Evolutionary conservation across 2,888 invertebrate genomes (phyloP).

Genomic region (Camptogramma bilineatum): DNA sequence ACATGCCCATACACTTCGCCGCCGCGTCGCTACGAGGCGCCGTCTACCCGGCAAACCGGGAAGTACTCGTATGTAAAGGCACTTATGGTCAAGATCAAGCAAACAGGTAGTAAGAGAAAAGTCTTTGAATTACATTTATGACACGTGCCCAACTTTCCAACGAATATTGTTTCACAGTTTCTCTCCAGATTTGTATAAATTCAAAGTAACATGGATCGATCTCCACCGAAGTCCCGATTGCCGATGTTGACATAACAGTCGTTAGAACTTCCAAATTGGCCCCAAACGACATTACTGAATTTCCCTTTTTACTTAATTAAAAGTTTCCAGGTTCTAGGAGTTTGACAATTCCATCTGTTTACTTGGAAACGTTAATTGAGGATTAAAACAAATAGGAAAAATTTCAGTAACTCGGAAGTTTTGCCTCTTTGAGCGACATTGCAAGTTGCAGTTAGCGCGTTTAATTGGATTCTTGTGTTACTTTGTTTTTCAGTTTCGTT

Average conservation of each 20-base stretch:
- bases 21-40: too few species aligned
- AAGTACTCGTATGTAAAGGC: too few species aligned
- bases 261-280: conserved; percentile 75
- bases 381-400: conserved; percentile 31
- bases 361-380: conserved; percentile 39
- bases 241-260: conserved; percentile 62
- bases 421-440: conserved; percentile 14
- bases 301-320: conserved; percentile 74
- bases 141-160: too few species aligned
- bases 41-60: too few species aligned
- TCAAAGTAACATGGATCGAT: conserved; percentile 12
- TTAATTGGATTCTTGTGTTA: conserved; percentile 20
- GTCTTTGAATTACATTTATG: too few species aligned
- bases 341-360: conserved; percentile 40
- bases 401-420: conserved; percentile 22
- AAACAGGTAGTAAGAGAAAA: too few species aligned
- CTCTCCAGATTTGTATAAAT: conserved; percentile 7
- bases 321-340: conserved; percentile 58
- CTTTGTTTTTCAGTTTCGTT: neutral
- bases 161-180: too few species aligned
- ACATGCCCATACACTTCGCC: too few species aligned
- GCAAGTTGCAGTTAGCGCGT: conserved; percentile 9
- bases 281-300: conserved; percentile 62
- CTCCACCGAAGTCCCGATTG: conserved; percentile 20
- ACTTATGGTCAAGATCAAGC: too few species aligned